These are phyloP conservation scores for Bradypodion ventrale DNA, from an alignment of 2,797 vertebrate genomes.

Conservation along the genomic window DNA sequence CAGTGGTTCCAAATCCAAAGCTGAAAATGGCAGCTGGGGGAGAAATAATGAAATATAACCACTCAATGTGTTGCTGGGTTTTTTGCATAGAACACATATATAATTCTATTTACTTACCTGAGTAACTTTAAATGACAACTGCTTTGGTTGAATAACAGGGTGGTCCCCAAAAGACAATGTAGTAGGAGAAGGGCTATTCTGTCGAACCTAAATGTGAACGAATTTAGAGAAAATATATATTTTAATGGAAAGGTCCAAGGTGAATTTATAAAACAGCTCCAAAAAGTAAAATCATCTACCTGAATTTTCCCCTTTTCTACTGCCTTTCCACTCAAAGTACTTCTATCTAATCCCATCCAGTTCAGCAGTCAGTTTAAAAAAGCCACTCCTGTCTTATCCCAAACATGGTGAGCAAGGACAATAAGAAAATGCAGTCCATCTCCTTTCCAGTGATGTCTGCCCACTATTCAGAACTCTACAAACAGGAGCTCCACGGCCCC, in stretches of 20 bases:
- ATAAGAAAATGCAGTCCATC: neutral
- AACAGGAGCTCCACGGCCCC: neutral
- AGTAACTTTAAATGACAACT: constrained; percentile 91
- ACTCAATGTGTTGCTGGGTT: neutral
- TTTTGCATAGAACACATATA: neutral
- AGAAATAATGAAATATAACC: constrained; percentile 3
- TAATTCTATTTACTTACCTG: constrained; percentile 80
- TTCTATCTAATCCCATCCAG: neutral
- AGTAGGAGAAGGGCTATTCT: constrained; percentile 97
- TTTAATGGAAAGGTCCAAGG: neutral
- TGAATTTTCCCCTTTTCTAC: neutral
- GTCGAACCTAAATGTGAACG: constrained; percentile 83
- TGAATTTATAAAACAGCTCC: neutral
- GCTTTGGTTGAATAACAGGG: constrained; percentile 89
- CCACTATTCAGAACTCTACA: neutral
- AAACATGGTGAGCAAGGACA: neutral
- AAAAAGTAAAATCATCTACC: too few species aligned
- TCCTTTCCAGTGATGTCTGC: neutral
- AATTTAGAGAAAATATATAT: neutral
- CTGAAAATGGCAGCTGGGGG: neutral
- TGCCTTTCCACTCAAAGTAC: neutral
- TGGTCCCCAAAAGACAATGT: constrained; percentile 96
- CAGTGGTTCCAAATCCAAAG: neutral
- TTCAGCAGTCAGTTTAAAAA: too few species aligned
- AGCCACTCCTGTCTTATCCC: neutral